Base-by-base conservation (phyloP, 2,113 vertebrate species). In the Amia ocellicauda region DNA sequence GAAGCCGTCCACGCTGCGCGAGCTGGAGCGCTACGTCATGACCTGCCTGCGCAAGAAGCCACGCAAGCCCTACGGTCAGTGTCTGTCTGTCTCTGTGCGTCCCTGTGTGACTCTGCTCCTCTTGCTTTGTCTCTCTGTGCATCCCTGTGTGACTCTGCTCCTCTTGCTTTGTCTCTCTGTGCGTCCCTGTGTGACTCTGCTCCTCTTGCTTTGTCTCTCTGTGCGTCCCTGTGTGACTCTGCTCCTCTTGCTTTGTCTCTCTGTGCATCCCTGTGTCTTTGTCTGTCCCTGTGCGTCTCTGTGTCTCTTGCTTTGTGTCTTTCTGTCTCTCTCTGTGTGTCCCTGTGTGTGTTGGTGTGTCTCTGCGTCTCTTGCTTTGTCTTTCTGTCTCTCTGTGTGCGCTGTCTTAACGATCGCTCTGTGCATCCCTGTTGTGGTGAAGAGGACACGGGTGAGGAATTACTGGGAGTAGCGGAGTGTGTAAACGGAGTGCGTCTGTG, bases 11-110 rank as follows among this genome's bases (percentile, higher is more conserved):
- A 97, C 95, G 0, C 84, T 97, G 57, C 80, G 95, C 0, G 95
- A 97, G 75, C 87, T 97, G 47, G 95, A 97, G 74, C 80, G 90
- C 24, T 97, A 97, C 2, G 95, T 97, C 56, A 91, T 95, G 71
- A 95, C 92, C 20, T 97, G 95, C 78, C 81, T 97, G 43, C 84
- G 94, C 28, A 97, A 96, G 83, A 97, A 97, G 45, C 93, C 94
- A 0, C 85, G 93, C 5, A 97, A 97, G 45, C 92, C 92, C n/a
- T 93, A 89, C 10, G 90, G 95, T 81, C 56, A 88, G 84, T 85
- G 66, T 63, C 58, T 10, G 0, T 23, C 10, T 7, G 27, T 9
- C 13, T 51, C 13, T 1, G 7, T 3, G 19, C 10, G 8, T 17
- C 40, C 10, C 5, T 11, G 11, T 13, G 13, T 43, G 58, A 40